Evolutionary conservation across 2,888 invertebrate genomes (phyloP).

Genomic region (Acanthosepion lycidas): DNA sequence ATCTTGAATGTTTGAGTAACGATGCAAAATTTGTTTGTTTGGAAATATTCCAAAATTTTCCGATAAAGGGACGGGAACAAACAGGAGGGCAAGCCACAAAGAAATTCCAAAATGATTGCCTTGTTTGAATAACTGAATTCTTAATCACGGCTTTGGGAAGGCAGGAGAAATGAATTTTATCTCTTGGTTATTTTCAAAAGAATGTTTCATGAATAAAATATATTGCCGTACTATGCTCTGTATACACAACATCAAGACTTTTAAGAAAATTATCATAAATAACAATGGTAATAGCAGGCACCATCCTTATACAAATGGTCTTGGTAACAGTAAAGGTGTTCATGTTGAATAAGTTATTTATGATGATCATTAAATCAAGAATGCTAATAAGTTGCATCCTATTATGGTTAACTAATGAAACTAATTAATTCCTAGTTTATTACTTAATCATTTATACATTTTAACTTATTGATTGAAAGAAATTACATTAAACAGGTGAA

Average conservation of each 20-base stretch:
- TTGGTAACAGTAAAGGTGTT: too few species aligned
- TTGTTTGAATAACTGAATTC: slow-evolving; percentile 20
- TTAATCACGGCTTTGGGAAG: not conserved
- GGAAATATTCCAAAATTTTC: not conserved
- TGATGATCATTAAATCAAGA: too few species aligned
- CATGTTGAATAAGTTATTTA: too few species aligned
- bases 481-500: too few species aligned
- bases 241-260: not conserved
- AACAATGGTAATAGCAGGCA: not conserved
- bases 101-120: not conserved
- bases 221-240: not conserved
- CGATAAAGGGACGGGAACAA: not conserved
- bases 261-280: not conserved
- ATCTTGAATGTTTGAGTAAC: not conserved
- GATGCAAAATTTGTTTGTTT: slow-evolving; percentile 6
- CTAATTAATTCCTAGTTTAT: too few species aligned
- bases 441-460: too few species aligned
- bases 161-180: not conserved
- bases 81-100: not conserved
- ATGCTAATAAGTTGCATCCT: too few species aligned
- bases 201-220: not conserved
- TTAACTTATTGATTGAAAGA: too few species aligned
- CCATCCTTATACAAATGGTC: too few species aligned
- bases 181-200: not conserved
- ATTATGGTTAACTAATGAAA: too few species aligned